Evolutionary conservation across 1,140 invertebrate genomes (phyloP), one percentile per base, ranked within the genome.

Genomic region (Drosophila ohnishii): DNA sequence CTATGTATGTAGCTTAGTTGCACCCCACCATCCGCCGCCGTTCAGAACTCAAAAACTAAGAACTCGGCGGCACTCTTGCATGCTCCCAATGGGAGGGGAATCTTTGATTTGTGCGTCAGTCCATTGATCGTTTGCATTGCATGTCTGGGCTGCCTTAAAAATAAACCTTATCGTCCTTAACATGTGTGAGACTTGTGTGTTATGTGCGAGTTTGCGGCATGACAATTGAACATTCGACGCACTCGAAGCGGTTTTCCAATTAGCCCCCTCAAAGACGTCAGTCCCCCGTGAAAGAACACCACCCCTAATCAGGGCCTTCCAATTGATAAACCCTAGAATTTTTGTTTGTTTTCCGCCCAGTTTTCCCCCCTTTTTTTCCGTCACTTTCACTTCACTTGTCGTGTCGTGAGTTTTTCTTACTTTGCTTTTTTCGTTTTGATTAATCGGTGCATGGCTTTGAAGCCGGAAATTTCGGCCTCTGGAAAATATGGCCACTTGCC

Each of bases 361-460:
- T 34, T 60, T 40, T 32, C 10, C 34, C 37, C 35, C 44, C 39
- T n/a, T 14, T 44, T 37, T 67, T 55, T 35, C 30, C 16, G 14
- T 34, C 67, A 69, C 47, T 58, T 58, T 70, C 65, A 65, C 65
- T 48, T 48, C 35, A 40, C 22, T 84, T 75, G 47, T 22, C 74
- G 76, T 86, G 67, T 66, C 71, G 72, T 53, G 37, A 34, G 57
- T 62, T 45, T 53, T 40, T 40, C 13, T 25, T 37, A 32, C 6
- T 47, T 14, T 47, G 35, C 28, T 37, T 50, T 25, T 37, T 60
- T 34, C 30, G 14, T 14, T 77, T 72, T 80, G 72, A 85, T 83
- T 83, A 85, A 83, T 77, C 56, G 64, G 44, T 61, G 56, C 73
- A 81, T 78, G 65, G 79, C 79, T 59, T 60, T 78, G 79, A 82